Evolutionary conservation across 1,140 invertebrate genomes (phyloP), one percentile per base, ranked within the genome.

Genomic region (Heliconius himera): DNA sequence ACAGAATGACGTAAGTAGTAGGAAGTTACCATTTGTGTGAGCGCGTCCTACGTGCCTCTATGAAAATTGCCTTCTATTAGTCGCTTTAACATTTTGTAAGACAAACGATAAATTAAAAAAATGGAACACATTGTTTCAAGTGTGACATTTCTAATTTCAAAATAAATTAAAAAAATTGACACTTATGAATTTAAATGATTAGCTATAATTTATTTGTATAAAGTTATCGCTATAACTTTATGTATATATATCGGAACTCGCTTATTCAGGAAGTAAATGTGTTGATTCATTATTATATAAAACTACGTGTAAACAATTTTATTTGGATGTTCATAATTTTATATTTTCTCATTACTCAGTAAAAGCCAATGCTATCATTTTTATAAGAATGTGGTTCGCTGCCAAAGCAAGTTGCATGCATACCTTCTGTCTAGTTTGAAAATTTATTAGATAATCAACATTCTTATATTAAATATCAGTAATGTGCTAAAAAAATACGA

Each of bases 1-100:
- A 80, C 80, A 83, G 77, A 84, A 84, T 93, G 91, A 93, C 90
- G 93, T 88, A 86, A 88, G 87, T 85, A 83, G 83, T 76, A 94
- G 93, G 93, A 94, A 94, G 91, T 91, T 83, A 84, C 88, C 87
- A 93, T 88, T 93, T 92, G 88, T 80, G 81, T 81, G 85, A 81
- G 87, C 76, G 75, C 87, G 80, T 78, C 92, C 91, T 87, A 92
- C 92, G 89, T 89, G 77, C 66, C 86, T 78, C 79, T 79, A 84
- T 84, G 85, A 81, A 81, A 87, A 87, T 83, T 76, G 84, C 82
- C 84, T 26, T 66, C 13, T 66, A 66, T 66, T 66, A 66, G 60
- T 16, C 26, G 22, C 22, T 66, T 66, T 16, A 66, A 66, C 11
- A 29, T 66, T 66, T 29, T 29, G 60, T 66, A 66, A 66, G 22